A percentile compares a stretch with the other conserved stretches of the same genome.
Conservation (phyloP, 2,888 invertebrate genomes). For the Pomacea canaliculata region DNA sequence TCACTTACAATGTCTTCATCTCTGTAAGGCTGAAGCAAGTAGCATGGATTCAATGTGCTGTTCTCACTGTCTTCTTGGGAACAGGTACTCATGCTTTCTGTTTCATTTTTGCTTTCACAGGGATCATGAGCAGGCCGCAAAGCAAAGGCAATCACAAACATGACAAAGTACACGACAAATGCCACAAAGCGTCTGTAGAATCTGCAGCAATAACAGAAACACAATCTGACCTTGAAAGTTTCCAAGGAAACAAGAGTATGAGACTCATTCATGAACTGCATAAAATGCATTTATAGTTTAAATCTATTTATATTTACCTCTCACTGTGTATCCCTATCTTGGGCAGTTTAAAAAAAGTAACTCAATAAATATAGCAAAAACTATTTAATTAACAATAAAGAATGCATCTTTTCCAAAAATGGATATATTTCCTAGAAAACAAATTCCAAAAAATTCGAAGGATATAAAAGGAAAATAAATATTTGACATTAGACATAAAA, state of each 20-base stretch:
- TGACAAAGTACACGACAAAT: constrained; percentile 90
- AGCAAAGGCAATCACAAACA: constrained; percentile 89
- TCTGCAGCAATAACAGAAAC: constrained; percentile 71
- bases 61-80: constrained; percentile 31
- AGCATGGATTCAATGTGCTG: constrained; percentile 58
- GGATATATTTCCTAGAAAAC: too few species aligned
- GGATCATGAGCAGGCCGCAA: constrained; percentile 77
- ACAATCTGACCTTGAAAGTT: too few species aligned
- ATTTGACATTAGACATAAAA: too few species aligned
- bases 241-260: too few species aligned
- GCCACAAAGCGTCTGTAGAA: constrained; percentile 93
- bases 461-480: too few species aligned
- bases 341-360: too few species aligned
- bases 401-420: too few species aligned
- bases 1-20: constrained; percentile 59
- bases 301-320: too few species aligned
- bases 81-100: constrained; percentile 20
- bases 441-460: too few species aligned
- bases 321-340: background rate
- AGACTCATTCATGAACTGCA: background rate
- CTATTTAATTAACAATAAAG: too few species aligned
- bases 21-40: constrained; percentile 58
- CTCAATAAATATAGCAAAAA: too few species aligned
- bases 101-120: constrained; percentile 43
- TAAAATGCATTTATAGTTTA: too few species aligned